Percentiles rank a stretch among this genome's conserved stretches.
Evolutionary conservation across 2,113 vertebrate genomes (phyloP).

Genomic region (Callospermophilus lateralis): DNA sequence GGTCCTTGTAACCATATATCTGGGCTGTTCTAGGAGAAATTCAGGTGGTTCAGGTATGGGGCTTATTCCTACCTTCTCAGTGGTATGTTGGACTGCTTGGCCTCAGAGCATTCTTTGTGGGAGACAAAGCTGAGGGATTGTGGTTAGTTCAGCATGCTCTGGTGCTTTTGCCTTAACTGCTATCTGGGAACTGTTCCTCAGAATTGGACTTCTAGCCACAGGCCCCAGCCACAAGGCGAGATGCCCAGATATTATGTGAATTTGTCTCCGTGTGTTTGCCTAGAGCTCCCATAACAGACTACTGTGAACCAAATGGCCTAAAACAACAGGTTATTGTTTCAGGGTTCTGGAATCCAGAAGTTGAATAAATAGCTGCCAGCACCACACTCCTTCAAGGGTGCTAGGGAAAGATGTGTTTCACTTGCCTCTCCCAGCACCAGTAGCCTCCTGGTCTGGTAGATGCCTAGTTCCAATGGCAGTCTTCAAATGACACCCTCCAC

Average conservation of each 20-base stretch:
- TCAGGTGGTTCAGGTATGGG: too few relatives aligned
- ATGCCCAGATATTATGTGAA: not conserved
- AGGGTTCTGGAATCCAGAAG: not conserved
- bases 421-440: not conserved
- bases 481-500: not conserved
- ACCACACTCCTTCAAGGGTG: not conserved
- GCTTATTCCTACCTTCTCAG: not conserved
- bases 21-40: fast-evolving
- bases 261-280: not conserved
- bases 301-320: not conserved
- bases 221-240: not conserved
- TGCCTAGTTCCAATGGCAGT: not conserved
- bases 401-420: not conserved
- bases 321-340: not conserved
- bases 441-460: not conserved
- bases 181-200: not conserved
- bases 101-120: not conserved
- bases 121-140: not conserved
- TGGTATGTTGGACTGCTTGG: not conserved
- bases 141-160: not conserved
- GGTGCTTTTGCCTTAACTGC: not conserved
- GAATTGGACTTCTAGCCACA: not conserved
- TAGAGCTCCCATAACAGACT: not conserved
- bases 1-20: not conserved
- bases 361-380: not conserved